Evolutionary conservation across 2,888 invertebrate genomes (phyloP).

Genomic region (Crematogaster levior): DNA sequence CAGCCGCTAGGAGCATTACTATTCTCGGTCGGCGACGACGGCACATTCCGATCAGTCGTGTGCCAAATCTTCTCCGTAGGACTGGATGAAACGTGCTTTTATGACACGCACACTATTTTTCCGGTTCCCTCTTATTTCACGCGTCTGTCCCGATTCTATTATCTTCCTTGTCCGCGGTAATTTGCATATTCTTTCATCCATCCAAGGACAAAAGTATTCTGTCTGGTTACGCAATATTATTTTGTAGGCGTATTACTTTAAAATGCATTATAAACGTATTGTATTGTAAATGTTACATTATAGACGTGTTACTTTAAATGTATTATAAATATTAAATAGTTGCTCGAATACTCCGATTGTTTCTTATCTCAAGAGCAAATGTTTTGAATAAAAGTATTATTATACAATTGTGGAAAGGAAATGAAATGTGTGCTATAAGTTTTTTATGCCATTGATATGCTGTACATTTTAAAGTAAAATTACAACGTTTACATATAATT

Average conservation of each 20-base stretch:
- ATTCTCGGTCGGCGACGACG: slow-evolving; percentile 82
- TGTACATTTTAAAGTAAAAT: background rate
- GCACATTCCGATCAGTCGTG: slow-evolving; percentile 82
- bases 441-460: background rate
- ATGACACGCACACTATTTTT: background rate
- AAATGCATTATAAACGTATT: too few species aligned
- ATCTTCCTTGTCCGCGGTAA: background rate
- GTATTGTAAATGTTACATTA: too few species aligned
- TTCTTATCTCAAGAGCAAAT: background rate
- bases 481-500: background rate
- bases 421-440: background rate
- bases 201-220: background rate
- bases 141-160: background rate
- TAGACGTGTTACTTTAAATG: background rate
- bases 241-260: too few species aligned
- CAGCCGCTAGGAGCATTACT: slow-evolving; percentile 78
- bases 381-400: background rate
- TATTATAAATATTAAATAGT: background rate
- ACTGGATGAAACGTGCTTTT: slow-evolving; percentile 61
- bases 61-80: slow-evolving; percentile 79
- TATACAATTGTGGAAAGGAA: background rate
- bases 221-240: too few species aligned
- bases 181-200: background rate
- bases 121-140: background rate
- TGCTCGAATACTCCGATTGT: background rate